Base-by-base conservation (phyloP, 2,888 invertebrate genomes). In the Plebejus argus region DNA sequence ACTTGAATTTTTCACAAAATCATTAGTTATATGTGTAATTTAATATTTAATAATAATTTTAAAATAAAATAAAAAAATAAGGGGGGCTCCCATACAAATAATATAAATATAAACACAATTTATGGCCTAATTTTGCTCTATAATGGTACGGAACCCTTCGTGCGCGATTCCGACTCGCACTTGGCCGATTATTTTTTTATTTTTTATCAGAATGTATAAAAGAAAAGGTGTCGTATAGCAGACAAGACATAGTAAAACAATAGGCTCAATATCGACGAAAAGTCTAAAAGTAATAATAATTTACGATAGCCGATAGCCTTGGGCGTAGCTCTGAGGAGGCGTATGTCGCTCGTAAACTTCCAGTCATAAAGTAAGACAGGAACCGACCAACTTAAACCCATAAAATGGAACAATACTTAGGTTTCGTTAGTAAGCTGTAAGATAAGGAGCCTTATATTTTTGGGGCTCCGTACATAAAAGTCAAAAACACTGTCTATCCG, bases 341-440 rank as follows among this genome's bases (percentile, higher is more conserved):
- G 45, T 72, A 71, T 39, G 39, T 45, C 15, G n/a, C 39, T 72
- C 72, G 72, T 72, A 72, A 72, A 49, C 23, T 12, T 45, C n/a
- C 12, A 45, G 39, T 72, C 39, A 72, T 72, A 72, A 72, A 72
- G 72, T 66, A 66, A 66, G 28, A 66, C 66, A 66, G 66, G 28
- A 66, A 66, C 39, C 45, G 18, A 45, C 72, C 12, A 45, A 72
- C 72, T 45, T 72, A 45, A 72, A 45, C 45, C 45, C 39, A 45
- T 72, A 72, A 39, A 72, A 72, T 45, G 20, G 23, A 45, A 72
- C 72, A 72, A 72, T 72, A 72, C 72, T 72, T 15, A 66, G 66
- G 28, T 66, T 66, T 66, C 18, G 66, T 66, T 66, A 33, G 61
- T 12, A 20, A 61, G 66, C 66, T 15, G 6, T 66, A 28, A 66